Evolutionary conservation across 2,888 invertebrate genomes (phyloP), one percentile per base, ranked within the genome.

Genomic region (Eubasilissa splendida): DNA sequence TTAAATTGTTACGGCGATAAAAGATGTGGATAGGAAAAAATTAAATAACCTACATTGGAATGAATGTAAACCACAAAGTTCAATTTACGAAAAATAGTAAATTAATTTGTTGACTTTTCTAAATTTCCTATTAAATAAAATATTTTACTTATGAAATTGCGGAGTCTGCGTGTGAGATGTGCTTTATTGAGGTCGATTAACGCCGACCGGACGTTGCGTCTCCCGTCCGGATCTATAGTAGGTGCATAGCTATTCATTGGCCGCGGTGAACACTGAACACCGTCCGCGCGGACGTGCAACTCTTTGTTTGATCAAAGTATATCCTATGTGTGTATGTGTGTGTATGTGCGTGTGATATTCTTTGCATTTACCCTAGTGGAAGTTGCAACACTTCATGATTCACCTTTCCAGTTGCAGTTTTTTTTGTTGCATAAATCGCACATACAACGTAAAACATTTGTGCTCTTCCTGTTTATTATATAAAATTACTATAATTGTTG

Each of bases 181-280:
- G 66, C 11, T 42, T 5, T 52, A 83, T 58, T 42, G n/a, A 50
- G 42, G 31, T 52, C 12, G 53, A 22, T 8, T 52, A 50, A 10
- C 58, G 58, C 59, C 58, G 70, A 54, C 82, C 82, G 83, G 83
- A 82, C 75, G 77, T 82, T 82, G 78, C 80, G 77, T 82, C 82
- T 82, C 77, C 73, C 60, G 74, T 60, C 82, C 79, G 82, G 81
- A 78, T 82, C 80, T 83, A 63, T 7, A 42, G 42, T 42, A 42
- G 42, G 22, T 22, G 22, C 22, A 22, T 78, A 82, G 78, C 79
- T 82, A 82, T 83, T 83, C 78, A 83, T 82, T 83, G 80, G 77
- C 77, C 76, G 80, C 80, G 76, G 79, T 83, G 81, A 76, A 76
- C 80, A 80, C 42, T 42, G 7, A 5, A 5, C 80, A 81, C 71